phyloP scores from a whole-genome alignment of 2,888 invertebrate species.

The Xylota sylvarum region DNA sequence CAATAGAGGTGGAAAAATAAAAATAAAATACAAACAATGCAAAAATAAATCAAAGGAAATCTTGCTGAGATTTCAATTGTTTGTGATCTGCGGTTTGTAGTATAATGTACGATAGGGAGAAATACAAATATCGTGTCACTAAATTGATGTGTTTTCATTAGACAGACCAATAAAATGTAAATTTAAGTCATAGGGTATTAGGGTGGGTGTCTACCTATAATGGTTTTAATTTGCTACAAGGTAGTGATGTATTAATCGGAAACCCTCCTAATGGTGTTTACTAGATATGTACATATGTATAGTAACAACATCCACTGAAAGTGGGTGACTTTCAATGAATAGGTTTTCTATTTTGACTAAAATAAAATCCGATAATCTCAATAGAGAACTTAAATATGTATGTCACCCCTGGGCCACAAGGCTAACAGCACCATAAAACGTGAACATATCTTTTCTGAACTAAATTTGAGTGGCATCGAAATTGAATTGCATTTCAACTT shows the following conservation, averaged over 20 bases:
- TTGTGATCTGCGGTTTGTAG: conserved; percentile 12
- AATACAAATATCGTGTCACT: background rate
- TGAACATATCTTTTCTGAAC: no score
- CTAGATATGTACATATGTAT: background rate
- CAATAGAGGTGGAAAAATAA: background rate
- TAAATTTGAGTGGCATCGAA: no score
- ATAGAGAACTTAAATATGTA: background rate
- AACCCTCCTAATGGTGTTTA: conserved; percentile 11
- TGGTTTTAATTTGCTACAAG: background rate
- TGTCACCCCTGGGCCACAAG: background rate
- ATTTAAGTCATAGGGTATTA: background rate
- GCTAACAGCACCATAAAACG: background rate
- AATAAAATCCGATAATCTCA: background rate
- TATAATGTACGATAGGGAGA: background rate
- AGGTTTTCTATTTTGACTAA: background rate
- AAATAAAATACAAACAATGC: background rate
- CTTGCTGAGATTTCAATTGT: conserved; percentile 17
- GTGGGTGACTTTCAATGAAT: background rate
- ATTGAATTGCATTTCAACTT: no score
- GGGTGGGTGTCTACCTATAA: background rate
- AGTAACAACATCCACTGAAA: background rate
- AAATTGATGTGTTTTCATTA: conserved; percentile 4
- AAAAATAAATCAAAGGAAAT: conserved; percentile 16
- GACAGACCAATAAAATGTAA: background rate
- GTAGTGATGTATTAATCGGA: conserved; percentile 5